Percentiles rank a stretch among this genome's conserved stretches.
Conservation (phyloP, 2,113 vertebrate genomes). For the Peucedramus taeniatus region DNA sequence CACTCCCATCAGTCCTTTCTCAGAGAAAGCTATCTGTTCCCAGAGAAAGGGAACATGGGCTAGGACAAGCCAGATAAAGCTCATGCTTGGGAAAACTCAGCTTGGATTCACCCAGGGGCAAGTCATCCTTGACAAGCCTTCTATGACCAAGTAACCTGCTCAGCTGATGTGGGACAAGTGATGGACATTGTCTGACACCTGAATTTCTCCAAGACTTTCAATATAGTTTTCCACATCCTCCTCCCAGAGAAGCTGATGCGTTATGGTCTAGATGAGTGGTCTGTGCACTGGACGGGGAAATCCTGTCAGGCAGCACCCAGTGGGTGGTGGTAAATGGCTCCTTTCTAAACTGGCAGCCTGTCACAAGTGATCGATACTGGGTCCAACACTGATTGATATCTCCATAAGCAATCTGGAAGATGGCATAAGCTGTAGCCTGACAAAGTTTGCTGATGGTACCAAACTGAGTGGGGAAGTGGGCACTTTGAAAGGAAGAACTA, state of each 20-base stretch:
- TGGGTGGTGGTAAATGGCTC: neutral
- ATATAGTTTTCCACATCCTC: neutral
- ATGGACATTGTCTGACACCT: neutral
- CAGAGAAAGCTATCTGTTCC: neutral
- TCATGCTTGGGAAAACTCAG: neutral
- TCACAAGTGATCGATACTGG: rapidly evolving
- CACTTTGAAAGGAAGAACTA: neutral
- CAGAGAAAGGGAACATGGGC: rapidly evolving
- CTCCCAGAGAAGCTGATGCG: rapidly evolving
- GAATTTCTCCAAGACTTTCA: neutral
- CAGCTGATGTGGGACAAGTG: neutral
- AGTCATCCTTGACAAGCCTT: neutral
- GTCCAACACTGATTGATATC: neutral
- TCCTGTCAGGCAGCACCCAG: neutral
- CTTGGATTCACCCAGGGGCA: neutral
- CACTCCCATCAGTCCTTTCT: too few species aligned
- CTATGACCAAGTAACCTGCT: neutral
- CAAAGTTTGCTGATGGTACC: neutral
- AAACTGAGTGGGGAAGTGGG: neutral
- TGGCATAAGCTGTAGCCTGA: neutral
- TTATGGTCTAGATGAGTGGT: neutral
- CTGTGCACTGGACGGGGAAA: neutral
- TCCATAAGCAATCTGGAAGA: neutral
- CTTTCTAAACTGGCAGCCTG: neutral
- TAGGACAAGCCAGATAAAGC: neutral